A percentile compares a stretch with the other conserved stretches of the same genome.
phyloP scores from a whole-genome alignment of 2,888 invertebrate species.

The Dasysyrphus tricinctus region DNA sequence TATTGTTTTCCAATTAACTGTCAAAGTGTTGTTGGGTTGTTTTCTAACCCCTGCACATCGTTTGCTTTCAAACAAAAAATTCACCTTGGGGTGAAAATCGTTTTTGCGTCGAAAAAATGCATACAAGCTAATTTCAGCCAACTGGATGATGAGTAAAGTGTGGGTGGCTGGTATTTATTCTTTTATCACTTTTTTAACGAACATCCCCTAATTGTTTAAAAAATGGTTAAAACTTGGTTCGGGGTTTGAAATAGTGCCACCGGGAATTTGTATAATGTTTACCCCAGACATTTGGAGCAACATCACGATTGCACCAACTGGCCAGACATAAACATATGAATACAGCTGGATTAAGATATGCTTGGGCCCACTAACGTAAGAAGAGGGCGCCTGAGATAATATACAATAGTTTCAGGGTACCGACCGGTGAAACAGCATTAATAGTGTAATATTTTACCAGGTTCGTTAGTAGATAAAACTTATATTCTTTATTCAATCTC shows the following conservation, averaged over 20 bases:
- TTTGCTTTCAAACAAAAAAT: constrained; percentile 16
- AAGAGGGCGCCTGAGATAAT: not conserved
- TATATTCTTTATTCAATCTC: no score
- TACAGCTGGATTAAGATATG: not conserved
- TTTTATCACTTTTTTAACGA: constrained; percentile 37
- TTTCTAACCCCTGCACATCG: constrained; percentile 26
- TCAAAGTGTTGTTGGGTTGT: constrained; percentile 62
- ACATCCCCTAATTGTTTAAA: constrained; percentile 56
- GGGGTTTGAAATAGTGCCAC: constrained; percentile 14
- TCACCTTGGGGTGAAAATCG: constrained; percentile 33
- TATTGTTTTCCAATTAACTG: constrained; percentile 75
- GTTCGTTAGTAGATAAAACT: no score
- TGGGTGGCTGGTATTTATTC: constrained; percentile 42
- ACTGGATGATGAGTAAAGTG: constrained; percentile 12
- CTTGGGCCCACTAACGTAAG: not conserved
- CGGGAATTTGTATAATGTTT: constrained; percentile 27
- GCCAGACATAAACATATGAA: constrained; percentile 21
- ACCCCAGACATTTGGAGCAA: constrained; percentile 28
- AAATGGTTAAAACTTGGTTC: constrained; percentile 8
- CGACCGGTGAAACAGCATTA: no score
- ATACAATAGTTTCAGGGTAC: no score
- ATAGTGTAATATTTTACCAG: no score
- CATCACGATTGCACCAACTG: not conserved
- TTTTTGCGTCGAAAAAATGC: constrained; percentile 37
- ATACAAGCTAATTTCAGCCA: constrained; percentile 65